Base-by-base conservation (phyloP, 2,888 invertebrate genomes). In the Chrysotoxum bicinctum region DNA sequence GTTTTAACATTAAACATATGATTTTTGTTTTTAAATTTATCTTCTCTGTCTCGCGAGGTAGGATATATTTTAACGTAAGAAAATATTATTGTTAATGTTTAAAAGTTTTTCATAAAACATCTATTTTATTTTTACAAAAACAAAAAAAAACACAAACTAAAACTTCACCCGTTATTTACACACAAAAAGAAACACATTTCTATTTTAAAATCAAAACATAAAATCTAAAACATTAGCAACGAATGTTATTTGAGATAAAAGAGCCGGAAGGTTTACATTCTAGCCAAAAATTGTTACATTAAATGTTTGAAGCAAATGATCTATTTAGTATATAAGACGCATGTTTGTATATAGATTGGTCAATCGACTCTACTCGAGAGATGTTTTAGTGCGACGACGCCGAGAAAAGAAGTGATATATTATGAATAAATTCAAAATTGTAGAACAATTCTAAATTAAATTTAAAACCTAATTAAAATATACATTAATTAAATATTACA, bases 361-460 rank as follows among this genome's bases (percentile, higher is more conserved):
- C 64, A 37, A 50, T 66, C 64, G 79, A 50, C 37, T 69, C 74
- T 79, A 62, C 52, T 72, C 80, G 64, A 66, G 21, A 45, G 35
- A 50, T 12, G 35, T 66, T 32, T 66, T 35, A 23, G 35, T 14
- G 23, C 23, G 45, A 62, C 40, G 40, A 21, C 48, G 60, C 23
- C 16, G 48, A 32, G 40, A 16, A 52, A 62, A 64, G 35, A 84
- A 74, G 74, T 74, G 69, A 70, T 78, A 68, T 69, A 32, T 19
- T 43, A 23, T 60, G n/a, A 56, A 54, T 60, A 75, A 64, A 50
- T 10, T 48, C 7, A 48, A 80, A 79, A 54, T 74, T 72, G 64
- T 75, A 80, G 79, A 73, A 58, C 69, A 80, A 84, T 80, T 84
- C 70, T 84, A 84, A 83, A 83, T 52, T 62, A 72, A 66, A 56